Base-by-base conservation (phyloP, 2,888 invertebrate species). In the Anodontia alba region DNA sequence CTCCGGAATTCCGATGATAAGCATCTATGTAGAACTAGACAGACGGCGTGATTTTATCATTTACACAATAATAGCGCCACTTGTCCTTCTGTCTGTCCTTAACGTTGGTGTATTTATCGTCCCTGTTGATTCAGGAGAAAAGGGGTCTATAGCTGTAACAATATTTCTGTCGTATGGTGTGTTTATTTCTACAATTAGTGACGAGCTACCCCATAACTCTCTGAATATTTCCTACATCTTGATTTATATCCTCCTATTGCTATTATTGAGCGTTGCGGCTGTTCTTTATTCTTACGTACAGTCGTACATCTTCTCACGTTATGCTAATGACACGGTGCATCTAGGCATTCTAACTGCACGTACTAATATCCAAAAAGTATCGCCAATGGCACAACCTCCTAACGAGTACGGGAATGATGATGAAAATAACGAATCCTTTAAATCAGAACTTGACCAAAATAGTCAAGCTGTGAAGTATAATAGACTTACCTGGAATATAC, bases 111-210 rank as follows among this genome's bases (percentile, higher is more conserved):
- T 82, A 15, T 85, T 85, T 67, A 51, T 82, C 15, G 82, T 85
- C 2, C 85, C 85, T 1, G 82, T 80, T 23, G 84, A 77, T 23
- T 82, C 82, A 38, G 85, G 85, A 1, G 85, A 85, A 70, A 85
- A 85, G 66, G 82, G 85, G 3, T 85, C 85, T 5, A 81, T 85
- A 54, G 74, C 82, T 57, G 81, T 85, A 68, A 85, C 85, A 0
- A 82, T 85, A 10, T 85, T 85, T 70, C 66, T 85, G 26, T 85
- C 85, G 0, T 85, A 85, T 26, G 85, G 85, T 20, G 81, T 85
- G 46, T 85, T 85, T 54, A 79, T 85, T 10, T 73, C 82, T 5
- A 85, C 79, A 42, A 78, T 85, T 7, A 77, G 79, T 23, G 78
- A 80, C 36, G 81, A 80, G 12, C 73, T 85, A 0, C 85, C 85